Percentiles rank a stretch among this genome's conserved stretches.
Conservation (phyloP, 2,888 invertebrate genomes). For the Terebella lapidaria region DNA sequence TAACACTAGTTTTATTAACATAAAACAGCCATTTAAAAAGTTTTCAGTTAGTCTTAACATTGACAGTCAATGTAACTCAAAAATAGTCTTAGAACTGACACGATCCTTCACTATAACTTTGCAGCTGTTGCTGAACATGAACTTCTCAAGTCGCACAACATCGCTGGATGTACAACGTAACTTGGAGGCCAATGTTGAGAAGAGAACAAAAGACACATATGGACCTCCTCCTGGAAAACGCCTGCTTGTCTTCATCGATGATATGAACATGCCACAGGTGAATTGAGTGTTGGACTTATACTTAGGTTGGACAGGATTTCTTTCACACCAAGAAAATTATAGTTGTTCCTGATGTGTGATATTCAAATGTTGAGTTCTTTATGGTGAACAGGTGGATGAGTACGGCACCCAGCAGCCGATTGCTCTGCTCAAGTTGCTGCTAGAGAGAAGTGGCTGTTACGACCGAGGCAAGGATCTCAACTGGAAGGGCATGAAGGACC, state of each 20-base stretch:
- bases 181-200: conserved; percentile 82
- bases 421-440: conserved; percentile 81
- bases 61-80: no score
- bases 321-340: no score
- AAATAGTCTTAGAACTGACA: no score
- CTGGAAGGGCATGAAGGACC: conserved; percentile 81
- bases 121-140: conserved; percentile 74
- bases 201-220: conserved; percentile 81
- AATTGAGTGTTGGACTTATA: no score
- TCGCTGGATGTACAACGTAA: conserved; percentile 85
- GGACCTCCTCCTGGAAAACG: conserved; percentile 87
- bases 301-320: no score
- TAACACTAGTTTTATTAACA: no score
- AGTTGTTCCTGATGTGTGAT: no score
- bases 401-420: conserved; percentile 94
- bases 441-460: conserved; percentile 83
- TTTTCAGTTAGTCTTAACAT: no score
- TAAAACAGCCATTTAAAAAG: no score
- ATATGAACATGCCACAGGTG: conserved; percentile 91
- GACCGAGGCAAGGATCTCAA: conserved; percentile 82
- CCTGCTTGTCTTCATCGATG: conserved; percentile 84
- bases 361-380: no score
- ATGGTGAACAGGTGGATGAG: conserved; percentile 62
- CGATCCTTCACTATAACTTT: no score
- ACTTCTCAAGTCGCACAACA: conserved; percentile 86